A percentile compares a stretch with the other conserved stretches of the same genome.
Conservation (phyloP, 2,797 vertebrate genomes). For the Spinus pinus region DNA sequence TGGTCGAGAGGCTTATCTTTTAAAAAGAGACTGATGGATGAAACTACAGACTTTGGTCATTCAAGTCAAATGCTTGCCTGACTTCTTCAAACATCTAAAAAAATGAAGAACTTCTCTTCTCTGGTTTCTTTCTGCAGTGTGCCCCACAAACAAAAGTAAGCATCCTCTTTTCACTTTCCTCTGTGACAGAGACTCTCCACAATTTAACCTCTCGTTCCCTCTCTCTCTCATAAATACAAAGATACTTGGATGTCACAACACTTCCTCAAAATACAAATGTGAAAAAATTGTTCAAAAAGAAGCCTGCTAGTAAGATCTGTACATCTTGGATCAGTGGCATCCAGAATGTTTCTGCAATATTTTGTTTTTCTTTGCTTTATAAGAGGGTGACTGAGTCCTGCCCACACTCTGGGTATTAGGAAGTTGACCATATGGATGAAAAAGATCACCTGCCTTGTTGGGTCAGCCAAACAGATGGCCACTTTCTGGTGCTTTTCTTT, state of each 20-base stretch:
- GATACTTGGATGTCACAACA: not conserved
- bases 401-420: not conserved
- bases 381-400: not conserved
- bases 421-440: not conserved
- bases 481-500: not conserved
- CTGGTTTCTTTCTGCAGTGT: not conserved
- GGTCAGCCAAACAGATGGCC: constrained; percentile 25
- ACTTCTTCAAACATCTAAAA: not conserved
- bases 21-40: not conserved
- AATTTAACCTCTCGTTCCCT: not conserved
- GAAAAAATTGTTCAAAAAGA: not conserved
- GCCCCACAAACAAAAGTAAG: accelerated
- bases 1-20: not conserved
- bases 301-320: not conserved
- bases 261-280: not conserved
- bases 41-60: not conserved
- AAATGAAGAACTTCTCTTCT: not conserved
- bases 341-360: not conserved
- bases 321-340: not conserved
- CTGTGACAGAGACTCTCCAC: not conserved
- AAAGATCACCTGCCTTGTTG: not conserved
- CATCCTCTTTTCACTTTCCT: not conserved
- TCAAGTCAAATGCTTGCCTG: not conserved
- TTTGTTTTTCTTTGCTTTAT: not conserved
- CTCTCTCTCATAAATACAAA: not conserved